phyloP scores from a whole-genome alignment of 2,113 vertebrate genomes.

The Halichoeres trimaculatus region DNA sequence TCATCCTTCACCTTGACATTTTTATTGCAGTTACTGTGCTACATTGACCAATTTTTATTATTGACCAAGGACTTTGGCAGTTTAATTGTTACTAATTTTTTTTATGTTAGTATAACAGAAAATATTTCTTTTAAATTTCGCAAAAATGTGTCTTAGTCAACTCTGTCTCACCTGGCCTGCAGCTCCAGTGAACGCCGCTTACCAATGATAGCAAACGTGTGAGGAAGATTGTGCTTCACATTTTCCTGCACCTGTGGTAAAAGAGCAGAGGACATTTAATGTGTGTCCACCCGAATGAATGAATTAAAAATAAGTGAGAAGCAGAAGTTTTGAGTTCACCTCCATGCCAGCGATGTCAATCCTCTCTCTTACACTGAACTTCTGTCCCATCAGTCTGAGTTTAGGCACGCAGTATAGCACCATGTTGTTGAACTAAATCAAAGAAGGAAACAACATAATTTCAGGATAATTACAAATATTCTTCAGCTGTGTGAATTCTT shows the following conservation, averaged over 20 bases:
- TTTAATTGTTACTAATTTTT: too few species aligned
- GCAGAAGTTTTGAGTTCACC: slow-evolving; percentile 78
- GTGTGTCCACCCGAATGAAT: neutral
- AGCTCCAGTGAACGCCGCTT: slow-evolving; percentile 93
- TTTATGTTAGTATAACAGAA: too few species aligned
- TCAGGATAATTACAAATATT: neutral
- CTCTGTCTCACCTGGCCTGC: slow-evolving; percentile 87
- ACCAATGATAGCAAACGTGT: slow-evolving; percentile 90
- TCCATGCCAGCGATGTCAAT: slow-evolving; percentile 96
- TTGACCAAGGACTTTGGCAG: too few species aligned
- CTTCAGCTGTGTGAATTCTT: neutral
- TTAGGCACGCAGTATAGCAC: slow-evolving; percentile 97
- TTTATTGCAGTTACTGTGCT: too few species aligned
- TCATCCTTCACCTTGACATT: too few species aligned
- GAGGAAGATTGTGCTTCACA: slow-evolving; percentile 88
- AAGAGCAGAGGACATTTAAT: slow-evolving; percentile 17
- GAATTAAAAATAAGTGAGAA: neutral
- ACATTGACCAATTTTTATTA: too few species aligned
- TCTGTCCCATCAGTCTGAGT: slow-evolving; percentile 95
- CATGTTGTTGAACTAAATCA: slow-evolving; percentile 94
- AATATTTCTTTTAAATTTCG: too few species aligned
- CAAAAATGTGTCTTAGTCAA: too few species aligned
- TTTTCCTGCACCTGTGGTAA: slow-evolving; percentile 90
- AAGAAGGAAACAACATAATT: slow-evolving; percentile 8
- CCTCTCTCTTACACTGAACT: slow-evolving; percentile 96